These are phyloP conservation scores for Amblyopsis rosae DNA, from an alignment of 2,113 vertebrate species.

Conservation along the genomic window DNA sequence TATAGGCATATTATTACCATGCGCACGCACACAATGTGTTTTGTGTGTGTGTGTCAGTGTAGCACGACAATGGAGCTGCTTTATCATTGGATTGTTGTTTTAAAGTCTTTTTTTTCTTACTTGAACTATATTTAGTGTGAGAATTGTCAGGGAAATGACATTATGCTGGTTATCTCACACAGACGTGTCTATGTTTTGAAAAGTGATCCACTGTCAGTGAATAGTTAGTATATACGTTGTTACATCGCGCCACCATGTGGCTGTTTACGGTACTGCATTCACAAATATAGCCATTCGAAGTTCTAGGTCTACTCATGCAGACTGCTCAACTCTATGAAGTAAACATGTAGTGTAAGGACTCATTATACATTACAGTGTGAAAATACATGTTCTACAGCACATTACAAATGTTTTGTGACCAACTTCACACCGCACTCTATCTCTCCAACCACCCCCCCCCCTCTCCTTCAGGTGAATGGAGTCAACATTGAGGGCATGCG, in stretches of 20 bases:
- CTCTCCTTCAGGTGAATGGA: slow-evolving; percentile 85
- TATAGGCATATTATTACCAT: not conserved
- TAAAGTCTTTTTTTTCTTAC: too few relatives aligned
- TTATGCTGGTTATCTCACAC: not conserved
- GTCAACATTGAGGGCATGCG: slow-evolving; percentile 90
- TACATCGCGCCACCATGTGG: slow-evolving; percentile 47
- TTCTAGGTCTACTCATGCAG: not conserved
- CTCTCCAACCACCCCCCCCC: not conserved
- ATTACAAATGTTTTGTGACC: too few relatives aligned
- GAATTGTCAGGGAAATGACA: slow-evolving; percentile 1
- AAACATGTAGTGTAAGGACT: too few relatives aligned
- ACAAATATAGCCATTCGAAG: not conserved
- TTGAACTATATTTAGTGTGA: not conserved
- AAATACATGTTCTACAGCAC: too few relatives aligned
- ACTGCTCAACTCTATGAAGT: too few relatives aligned
- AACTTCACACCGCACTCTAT: too few relatives aligned
- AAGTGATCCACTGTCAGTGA: not conserved
- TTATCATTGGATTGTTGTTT: too few relatives aligned
- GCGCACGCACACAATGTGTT: not conserved
- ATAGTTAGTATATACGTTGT: slow-evolving; percentile 8
- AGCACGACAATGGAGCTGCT: too few relatives aligned
- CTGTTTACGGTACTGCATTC: slow-evolving; percentile 2
- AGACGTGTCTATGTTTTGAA: not conserved
- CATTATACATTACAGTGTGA: too few relatives aligned
- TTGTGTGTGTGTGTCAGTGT: too few relatives aligned